These are phyloP conservation scores for Zygogramma bicolorata DNA, from an alignment of 2,888 invertebrate genomes.

Conservation along the genomic window DNA sequence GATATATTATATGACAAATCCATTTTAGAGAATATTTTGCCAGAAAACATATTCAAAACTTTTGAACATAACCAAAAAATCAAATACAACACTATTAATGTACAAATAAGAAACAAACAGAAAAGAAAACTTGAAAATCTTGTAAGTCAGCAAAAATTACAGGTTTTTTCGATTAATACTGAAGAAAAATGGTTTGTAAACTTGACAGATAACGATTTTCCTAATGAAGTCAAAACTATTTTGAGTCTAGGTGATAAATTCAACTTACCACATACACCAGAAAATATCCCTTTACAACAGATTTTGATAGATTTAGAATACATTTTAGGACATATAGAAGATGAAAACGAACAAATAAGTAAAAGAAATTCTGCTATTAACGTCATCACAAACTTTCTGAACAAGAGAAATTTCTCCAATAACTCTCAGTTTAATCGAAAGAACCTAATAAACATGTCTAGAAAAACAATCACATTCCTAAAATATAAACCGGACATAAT, in stretches of 20 bases:
- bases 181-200: slow-evolving; percentile 18
- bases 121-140: slow-evolving; percentile 3
- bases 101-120: slow-evolving; percentile 14
- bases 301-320: slow-evolving; percentile 1
- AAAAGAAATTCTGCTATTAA: slow-evolving; percentile 6
- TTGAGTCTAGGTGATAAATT: slow-evolving; percentile 1
- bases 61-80: neutral
- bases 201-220: slow-evolving; percentile 5
- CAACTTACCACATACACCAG: neutral
- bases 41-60: neutral
- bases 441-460: neutral
- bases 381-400: neutral
- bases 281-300: slow-evolving; percentile 5
- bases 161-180: neutral
- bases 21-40: neutral
- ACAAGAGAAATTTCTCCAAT: neutral
- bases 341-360: slow-evolving; percentile 1
- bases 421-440: slow-evolving; percentile 1
- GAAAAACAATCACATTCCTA: neutral
- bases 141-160: slow-evolving; percentile 9
- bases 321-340: neutral
- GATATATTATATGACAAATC: neutral
- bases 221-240: slow-evolving; percentile 3
- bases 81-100: slow-evolving; percentile 6
- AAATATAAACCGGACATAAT: slow-evolving; percentile 13